Evolutionary conservation across 2,113 vertebrate species (phyloP), one percentile per base, ranked within the genome.

Genomic region (Ginglymostoma cirratum): DNA sequence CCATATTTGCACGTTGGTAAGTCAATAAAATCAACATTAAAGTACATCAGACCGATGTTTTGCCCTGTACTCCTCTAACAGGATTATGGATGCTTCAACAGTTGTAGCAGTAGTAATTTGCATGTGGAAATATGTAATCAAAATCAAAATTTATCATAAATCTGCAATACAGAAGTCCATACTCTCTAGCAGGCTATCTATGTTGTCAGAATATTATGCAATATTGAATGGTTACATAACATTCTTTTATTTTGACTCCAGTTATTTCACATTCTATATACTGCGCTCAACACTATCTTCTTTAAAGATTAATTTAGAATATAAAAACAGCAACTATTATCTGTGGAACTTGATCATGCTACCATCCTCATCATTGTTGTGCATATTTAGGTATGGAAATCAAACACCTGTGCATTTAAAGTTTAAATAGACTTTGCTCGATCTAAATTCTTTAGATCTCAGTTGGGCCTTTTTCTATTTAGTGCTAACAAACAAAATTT

Each of bases 181-280:
- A 34, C 17, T 65, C n/a, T 90, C 87, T n/a, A 90, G 23, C 38
- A 95, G 94, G 69, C 66, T 52, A 23, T 95, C 10, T 34, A 72
- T 5, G 48, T 72, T 95, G 80, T 95, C 45, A 27, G 69, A 76
- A 52, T 48, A 95, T 95, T 72, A 67, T 66, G 94, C 94, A 95
- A 52, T 52, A 70, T 94, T 90, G 66, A 94, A 30, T 30, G 66
- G 93, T 70, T 94, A 48, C 94, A 95, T 52, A 95, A 95, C 10
- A 66, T 95, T 45, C 24, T 72, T 94, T 94, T 94, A 48, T 45
- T 72, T 48, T 72, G 42, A 70, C 94, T 95, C 69, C 38, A 70
- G 67, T 95, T 72, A 95, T 48, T 95, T 72, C 67, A 72, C 23
- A 95, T 95, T 95, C 21, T 94, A 70, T 24, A 94, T 70, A 94